A percentile compares a stretch with the other conserved stretches of the same genome.
Evolutionary conservation across 2,113 vertebrate genomes (phyloP).

Genomic region (Phocoena phocoena): DNA sequence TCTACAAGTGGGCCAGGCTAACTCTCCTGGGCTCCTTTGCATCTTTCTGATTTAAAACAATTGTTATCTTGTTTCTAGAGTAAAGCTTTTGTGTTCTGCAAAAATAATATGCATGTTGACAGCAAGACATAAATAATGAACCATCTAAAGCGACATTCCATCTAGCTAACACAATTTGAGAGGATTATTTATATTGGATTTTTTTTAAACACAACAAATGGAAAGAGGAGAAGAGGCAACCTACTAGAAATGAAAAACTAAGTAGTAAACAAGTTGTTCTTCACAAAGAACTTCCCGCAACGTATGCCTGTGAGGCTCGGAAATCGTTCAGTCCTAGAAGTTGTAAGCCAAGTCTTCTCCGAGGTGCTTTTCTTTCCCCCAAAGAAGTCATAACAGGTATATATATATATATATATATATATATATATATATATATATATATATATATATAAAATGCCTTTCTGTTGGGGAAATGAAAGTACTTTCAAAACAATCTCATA

Average conservation of each 20-base stretch:
- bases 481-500: slow-evolving; percentile 75
- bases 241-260: slow-evolving; percentile 27
- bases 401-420: not conserved
- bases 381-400: slow-evolving; percentile 71
- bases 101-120: slow-evolving; percentile 56
- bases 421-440: not conserved
- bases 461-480: slow-evolving; percentile 73
- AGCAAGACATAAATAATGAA: slow-evolving; percentile 70
- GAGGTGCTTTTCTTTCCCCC: slow-evolving; percentile 64
- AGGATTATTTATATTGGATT: slow-evolving; percentile 35
- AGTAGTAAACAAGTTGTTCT: slow-evolving; percentile 41
- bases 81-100: slow-evolving; percentile 55
- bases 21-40: slow-evolving; percentile 28
- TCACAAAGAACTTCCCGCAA: slow-evolving; percentile 35
- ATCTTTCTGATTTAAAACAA: slow-evolving; percentile 61
- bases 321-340: slow-evolving; percentile 62
- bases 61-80: slow-evolving; percentile 45
- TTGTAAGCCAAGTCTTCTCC: slow-evolving; percentile 59
- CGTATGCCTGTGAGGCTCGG: slow-evolving; percentile 35
- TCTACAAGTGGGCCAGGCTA: not conserved
- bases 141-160: slow-evolving; percentile 58
- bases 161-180: slow-evolving; percentile 59
- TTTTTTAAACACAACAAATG: not conserved
- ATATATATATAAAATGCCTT: slow-evolving; percentile 66
- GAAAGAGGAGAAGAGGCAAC: not conserved